Evolutionary conservation across 2,888 invertebrate genomes (phyloP).

Genomic region (Amiota communis): DNA sequence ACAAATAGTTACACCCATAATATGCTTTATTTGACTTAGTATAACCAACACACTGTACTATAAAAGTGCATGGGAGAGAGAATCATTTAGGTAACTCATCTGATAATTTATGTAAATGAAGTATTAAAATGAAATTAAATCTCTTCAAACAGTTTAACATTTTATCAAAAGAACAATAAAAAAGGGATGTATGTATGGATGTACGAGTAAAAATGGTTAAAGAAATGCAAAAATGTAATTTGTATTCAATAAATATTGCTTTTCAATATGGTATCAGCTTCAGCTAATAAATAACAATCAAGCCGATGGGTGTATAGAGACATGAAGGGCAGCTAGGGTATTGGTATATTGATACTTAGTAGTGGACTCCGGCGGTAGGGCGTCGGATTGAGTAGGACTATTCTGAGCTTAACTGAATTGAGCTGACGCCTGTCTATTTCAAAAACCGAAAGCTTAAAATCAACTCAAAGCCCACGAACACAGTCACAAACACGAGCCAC

Average conservation of each 20-base stretch:
- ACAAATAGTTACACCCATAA: no score
- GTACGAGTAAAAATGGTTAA: no score
- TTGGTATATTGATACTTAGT: neutral
- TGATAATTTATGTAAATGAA: no score
- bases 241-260: constrained; percentile 21
- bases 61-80: no score
- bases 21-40: no score
- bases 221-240: constrained; percentile 4
- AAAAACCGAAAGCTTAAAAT: constrained; percentile 62
- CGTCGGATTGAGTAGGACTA: neutral
- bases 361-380: neutral
- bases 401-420: neutral
- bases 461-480: constrained; percentile 52
- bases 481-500: constrained; percentile 29
- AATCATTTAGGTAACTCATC: no score
- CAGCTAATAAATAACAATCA: neutral
- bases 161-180: no score
- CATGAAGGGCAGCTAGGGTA: neutral
- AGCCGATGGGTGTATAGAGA: neutral
- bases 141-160: no score
- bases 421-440: constrained; percentile 48
- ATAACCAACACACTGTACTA: no score
- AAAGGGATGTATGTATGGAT: no score
- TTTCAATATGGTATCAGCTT: neutral
- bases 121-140: no score